Percentiles rank a stretch among this genome's conserved stretches.
These are phyloP conservation scores for Cantharis nigra DNA, from an alignment of 2,888 invertebrate species.

Conservation along the genomic window DNA sequence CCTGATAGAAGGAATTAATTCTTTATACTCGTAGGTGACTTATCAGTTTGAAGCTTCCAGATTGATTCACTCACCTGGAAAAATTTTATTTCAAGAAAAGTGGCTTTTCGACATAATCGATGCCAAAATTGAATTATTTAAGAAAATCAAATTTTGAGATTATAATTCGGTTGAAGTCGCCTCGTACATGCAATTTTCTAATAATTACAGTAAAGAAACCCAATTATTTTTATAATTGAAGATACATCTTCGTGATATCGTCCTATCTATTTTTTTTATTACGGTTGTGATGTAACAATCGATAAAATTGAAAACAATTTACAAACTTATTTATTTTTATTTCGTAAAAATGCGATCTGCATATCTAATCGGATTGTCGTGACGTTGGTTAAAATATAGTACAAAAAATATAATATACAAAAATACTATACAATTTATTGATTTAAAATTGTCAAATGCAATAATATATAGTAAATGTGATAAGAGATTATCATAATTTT, in stretches of 20 bases:
- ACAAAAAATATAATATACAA: not conserved
- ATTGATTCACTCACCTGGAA: conserved; percentile 44
- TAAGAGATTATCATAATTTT: not conserved
- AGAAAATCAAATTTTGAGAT: conserved; percentile 21
- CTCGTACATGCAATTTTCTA: not conserved
- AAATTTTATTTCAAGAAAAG: conserved; percentile 48
- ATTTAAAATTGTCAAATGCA: not conserved
- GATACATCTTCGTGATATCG: not conserved
- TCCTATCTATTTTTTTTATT: not conserved
- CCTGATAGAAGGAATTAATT: not conserved
- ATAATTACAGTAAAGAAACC: not conserved
- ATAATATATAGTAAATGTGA: not conserved
- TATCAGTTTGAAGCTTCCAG: conserved; percentile 14
- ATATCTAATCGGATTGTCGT: not conserved
- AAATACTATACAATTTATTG: not conserved
- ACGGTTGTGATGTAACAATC: not conserved
- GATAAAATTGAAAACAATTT: not conserved
- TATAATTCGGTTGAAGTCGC: not conserved
- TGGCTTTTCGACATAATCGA: conserved; percentile 53
- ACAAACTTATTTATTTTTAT: not conserved
- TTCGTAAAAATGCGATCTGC: not conserved
- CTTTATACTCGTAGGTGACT: conserved; percentile 43
- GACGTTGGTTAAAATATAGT: not conserved
- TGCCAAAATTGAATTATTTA: conserved; percentile 50
- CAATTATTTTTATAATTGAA: not conserved